Percentiles rank a stretch among this genome's conserved stretches.
Conservation (phyloP, 2,888 invertebrate species). For the Xanthorhoe designata region DNA sequence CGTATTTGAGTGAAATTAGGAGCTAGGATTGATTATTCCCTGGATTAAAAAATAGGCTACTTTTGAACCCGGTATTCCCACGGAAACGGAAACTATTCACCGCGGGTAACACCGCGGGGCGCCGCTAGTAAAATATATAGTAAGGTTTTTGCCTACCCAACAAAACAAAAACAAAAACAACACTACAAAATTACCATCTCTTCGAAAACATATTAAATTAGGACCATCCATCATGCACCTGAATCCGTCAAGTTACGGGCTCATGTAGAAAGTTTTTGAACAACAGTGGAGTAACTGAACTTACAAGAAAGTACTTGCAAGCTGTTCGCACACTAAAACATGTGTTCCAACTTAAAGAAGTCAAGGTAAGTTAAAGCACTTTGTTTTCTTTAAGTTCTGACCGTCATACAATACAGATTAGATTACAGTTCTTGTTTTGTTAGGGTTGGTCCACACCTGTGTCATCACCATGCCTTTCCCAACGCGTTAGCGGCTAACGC, state of each 20-base stretch:
- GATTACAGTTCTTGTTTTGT: not conserved
- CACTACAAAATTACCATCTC: not conserved
- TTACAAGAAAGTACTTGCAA: conserved; percentile 20
- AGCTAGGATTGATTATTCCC: no score
- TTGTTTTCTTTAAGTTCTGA: not conserved
- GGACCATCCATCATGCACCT: not conserved
- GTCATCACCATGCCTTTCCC: no score
- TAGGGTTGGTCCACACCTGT: not conserved
- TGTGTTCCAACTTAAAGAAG: conserved; percentile 14
- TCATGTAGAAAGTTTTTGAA: conserved; percentile 2
- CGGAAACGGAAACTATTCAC: no score
- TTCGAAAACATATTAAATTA: not conserved
- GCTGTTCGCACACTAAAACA: conserved; percentile 23
- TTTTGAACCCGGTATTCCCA: no score
- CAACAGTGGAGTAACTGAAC: conserved; percentile 4
- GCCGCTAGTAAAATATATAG: no score
- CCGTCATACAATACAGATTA: not conserved
- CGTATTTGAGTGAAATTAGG: no score
- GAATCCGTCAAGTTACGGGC: conserved; percentile 3
- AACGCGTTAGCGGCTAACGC: no score
- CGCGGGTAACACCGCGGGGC: no score
- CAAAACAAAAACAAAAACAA: not conserved
- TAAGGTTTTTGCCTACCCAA: no score
- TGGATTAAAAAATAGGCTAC: no score
- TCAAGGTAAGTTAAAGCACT: not conserved